Evolutionary conservation across 1,140 invertebrate genomes (phyloP).

Genomic region (Hetaerina americana): DNA sequence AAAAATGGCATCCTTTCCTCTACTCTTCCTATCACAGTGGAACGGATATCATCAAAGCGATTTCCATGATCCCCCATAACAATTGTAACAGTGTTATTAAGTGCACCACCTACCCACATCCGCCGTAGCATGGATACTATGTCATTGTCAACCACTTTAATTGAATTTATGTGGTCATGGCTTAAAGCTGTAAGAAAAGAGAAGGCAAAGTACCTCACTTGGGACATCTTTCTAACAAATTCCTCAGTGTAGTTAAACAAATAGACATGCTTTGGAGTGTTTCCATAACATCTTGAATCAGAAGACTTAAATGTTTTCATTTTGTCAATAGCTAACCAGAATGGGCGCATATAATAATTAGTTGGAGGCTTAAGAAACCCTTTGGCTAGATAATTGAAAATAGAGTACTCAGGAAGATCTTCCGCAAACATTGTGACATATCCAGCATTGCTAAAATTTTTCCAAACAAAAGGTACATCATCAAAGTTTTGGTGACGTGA

Average conservation of each 20-base stretch:
- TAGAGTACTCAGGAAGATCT: slow-evolving; percentile 27
- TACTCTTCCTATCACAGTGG: slow-evolving; percentile 36
- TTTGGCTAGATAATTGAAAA: slow-evolving; percentile 29
- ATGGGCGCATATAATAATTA: slow-evolving; percentile 32
- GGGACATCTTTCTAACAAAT: slow-evolving; percentile 30
- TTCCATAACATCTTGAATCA: slow-evolving; percentile 32
- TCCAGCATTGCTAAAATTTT: slow-evolving; percentile 22
- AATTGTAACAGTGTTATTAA: slow-evolving; percentile 36
- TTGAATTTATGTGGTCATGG: slow-evolving; percentile 24
- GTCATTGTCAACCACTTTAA: not conserved
- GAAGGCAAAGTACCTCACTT: slow-evolving; percentile 36
- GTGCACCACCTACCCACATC: slow-evolving; percentile 21
- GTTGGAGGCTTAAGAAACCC: slow-evolving; percentile 32
- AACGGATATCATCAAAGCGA: slow-evolving; percentile 35
- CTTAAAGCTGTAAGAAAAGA: slow-evolving; percentile 37
- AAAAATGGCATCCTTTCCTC: slow-evolving; percentile 45
- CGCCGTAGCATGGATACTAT: slow-evolving; percentile 21
- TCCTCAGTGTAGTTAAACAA: slow-evolving; percentile 40
- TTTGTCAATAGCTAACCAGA: slow-evolving; percentile 23
- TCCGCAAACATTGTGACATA: slow-evolving; percentile 31
- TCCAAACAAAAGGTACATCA: slow-evolving; percentile 27
- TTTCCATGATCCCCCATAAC: slow-evolving; percentile 40
- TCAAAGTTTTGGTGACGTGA: slow-evolving; percentile 20
- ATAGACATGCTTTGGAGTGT: slow-evolving; percentile 32
- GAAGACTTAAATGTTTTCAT: slow-evolving; percentile 18